Conservation (phyloP, 2,797 vertebrate genomes). For the Crypturellus tataupa region DNA sequence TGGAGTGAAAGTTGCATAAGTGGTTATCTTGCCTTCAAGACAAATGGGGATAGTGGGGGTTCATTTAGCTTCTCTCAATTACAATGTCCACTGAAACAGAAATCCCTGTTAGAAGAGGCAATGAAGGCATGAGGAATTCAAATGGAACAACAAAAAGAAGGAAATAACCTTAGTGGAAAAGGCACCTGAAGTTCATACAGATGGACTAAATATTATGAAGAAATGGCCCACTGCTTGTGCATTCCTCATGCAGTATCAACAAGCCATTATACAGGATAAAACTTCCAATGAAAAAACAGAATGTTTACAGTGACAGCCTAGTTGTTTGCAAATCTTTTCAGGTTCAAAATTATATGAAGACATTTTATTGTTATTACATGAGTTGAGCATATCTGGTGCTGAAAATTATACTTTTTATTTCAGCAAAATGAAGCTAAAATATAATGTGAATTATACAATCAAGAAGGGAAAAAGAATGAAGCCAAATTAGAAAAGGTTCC, state of each 20-base stretch:
- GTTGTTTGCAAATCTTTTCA: not conserved
- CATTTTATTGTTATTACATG: not conserved
- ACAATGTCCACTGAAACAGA: slow-evolving; percentile 10
- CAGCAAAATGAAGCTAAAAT: not conserved
- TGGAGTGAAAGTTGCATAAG: slow-evolving; percentile 30
- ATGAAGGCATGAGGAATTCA: not conserved
- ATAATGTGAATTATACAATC: not conserved
- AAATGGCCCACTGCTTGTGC: not conserved
- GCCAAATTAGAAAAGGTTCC: not conserved
- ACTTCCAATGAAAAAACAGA: not conserved
- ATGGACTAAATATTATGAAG: not conserved
- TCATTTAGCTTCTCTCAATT: slow-evolving; percentile 44
- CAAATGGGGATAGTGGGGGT: slow-evolving; percentile 13
- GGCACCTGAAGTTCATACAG: not conserved
- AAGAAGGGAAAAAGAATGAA: not conserved
- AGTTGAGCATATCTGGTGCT: not conserved
- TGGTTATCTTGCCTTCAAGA: slow-evolving; percentile 45
- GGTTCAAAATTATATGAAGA: not conserved
- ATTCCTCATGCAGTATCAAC: not conserved
- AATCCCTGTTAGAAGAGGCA: not conserved
- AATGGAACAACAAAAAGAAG: not conserved
- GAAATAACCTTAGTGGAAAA: not conserved
- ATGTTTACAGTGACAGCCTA: not conserved
- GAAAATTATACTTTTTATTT: not conserved
- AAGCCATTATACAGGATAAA: not conserved